Evolutionary conservation across 1,140 invertebrate genomes (phyloP).

Genomic region (Glossosoma conforme): DNA sequence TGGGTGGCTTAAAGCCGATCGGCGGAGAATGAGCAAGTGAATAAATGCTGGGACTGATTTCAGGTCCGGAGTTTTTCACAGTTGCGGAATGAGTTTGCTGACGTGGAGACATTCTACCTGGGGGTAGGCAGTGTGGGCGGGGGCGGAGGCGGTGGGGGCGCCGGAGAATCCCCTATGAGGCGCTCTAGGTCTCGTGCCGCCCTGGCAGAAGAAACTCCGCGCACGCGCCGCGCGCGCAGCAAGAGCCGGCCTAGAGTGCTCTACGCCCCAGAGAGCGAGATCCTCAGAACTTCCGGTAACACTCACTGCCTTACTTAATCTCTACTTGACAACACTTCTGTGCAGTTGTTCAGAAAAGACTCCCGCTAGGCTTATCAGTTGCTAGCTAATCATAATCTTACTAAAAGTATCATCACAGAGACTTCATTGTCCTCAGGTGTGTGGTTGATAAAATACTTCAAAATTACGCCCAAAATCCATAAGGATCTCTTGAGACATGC

Average conservation of each 20-base stretch:
- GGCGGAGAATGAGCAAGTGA: too few relatives aligned
- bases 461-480: too few relatives aligned
- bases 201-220: constrained; percentile 13
- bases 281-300: constrained; percentile 65
- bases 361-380: too few relatives aligned
- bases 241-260: constrained; percentile 74
- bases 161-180: constrained; percentile 44
- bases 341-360: too few relatives aligned
- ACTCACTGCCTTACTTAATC: constrained; percentile 1
- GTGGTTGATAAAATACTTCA: too few relatives aligned
- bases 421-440: too few relatives aligned
- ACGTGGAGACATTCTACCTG: constrained; percentile 86
- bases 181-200: constrained; percentile 50
- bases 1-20: too few relatives aligned
- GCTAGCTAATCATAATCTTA: too few relatives aligned
- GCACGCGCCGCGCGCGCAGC: constrained; percentile 60
- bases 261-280: constrained; percentile 74
- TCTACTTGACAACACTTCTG: too few relatives aligned
- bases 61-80: constrained; percentile 89
- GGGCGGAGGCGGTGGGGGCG: constrained; percentile 29
- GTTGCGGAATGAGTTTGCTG: constrained; percentile 83
- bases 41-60: not conserved
- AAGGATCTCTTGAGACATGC: too few relatives aligned
- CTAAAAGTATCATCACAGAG: too few relatives aligned
- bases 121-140: constrained; percentile 53